phyloP scores from a whole-genome alignment of 2,888 invertebrate genomes.

The Nudaria mundana region DNA sequence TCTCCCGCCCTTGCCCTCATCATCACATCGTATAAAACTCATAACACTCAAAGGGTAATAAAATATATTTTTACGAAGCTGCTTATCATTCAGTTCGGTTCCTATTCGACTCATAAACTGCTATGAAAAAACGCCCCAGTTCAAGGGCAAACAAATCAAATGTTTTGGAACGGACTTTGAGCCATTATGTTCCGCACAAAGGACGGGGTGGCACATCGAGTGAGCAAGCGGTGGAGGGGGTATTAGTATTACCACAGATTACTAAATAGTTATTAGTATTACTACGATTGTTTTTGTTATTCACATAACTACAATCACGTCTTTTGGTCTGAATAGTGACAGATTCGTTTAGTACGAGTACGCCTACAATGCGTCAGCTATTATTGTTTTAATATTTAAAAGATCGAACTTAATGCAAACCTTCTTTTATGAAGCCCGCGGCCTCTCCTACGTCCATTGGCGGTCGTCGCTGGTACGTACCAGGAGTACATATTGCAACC shows the following conservation, averaged over 20 bases:
- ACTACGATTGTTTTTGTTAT: too few relatives aligned
- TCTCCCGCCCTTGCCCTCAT: neutral
- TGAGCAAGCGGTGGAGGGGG: neutral
- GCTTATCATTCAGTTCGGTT: slow-evolving; percentile 18
- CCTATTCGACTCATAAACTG: slow-evolving; percentile 16
- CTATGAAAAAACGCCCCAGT: slow-evolving; percentile 8
- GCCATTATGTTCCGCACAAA: neutral
- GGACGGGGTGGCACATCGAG: neutral
- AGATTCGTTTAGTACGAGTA: too few relatives aligned
- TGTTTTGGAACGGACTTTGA: neutral
- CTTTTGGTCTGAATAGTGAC: too few relatives aligned
- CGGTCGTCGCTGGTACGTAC: too few relatives aligned
- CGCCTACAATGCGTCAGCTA: too few relatives aligned
- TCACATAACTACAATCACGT: too few relatives aligned
- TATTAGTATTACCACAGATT: neutral
- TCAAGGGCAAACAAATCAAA: slow-evolving; percentile 14
- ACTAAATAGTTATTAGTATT: too few relatives aligned
- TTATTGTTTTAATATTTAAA: too few relatives aligned
- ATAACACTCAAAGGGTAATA: slow-evolving; percentile 28
- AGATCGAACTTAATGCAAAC: too few relatives aligned
- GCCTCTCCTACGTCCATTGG: too few relatives aligned
- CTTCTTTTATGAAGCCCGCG: too few relatives aligned
- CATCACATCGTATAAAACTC: slow-evolving; percentile 6
- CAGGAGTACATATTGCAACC: too few relatives aligned
- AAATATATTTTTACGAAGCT: slow-evolving; percentile 28